Percentiles rank a stretch among this genome's conserved stretches.
phyloP scores from a whole-genome alignment of 2,113 vertebrate genomes.

The Seriola quinqueradiata region DNA sequence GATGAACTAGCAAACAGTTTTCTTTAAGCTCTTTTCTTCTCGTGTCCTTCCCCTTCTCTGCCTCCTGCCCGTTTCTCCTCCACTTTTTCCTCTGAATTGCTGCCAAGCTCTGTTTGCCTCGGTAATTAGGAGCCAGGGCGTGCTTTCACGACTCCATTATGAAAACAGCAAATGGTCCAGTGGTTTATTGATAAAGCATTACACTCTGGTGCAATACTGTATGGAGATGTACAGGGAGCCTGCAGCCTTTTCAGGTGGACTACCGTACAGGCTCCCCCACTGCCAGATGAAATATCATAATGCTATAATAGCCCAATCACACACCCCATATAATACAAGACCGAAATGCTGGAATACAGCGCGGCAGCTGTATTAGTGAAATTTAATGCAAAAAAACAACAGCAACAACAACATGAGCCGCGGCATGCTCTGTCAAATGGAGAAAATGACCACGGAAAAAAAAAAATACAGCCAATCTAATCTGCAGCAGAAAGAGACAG shows the following conservation, averaged over 20 bases:
- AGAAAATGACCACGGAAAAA: constrained; percentile 68
- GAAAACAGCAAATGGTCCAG: constrained; percentile 86
- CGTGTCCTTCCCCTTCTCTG: constrained; percentile 48
- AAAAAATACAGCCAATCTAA: constrained; percentile 66
- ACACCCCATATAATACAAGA: constrained; percentile 62
- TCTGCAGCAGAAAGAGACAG: constrained; percentile 70
- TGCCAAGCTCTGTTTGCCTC: constrained; percentile 83
- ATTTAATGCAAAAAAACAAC: constrained; percentile 63
- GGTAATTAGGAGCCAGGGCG: constrained; percentile 83
- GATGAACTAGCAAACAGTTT: constrained; percentile 59
- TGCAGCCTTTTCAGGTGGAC: constrained; percentile 78
- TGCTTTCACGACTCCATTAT: constrained; percentile 86
- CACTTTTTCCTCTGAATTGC: constrained; percentile 73
- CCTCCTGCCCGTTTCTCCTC: constrained; percentile 55
- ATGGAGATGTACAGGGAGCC: constrained; percentile 79
- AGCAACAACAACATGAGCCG: constrained; percentile 60
- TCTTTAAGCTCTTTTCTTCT: constrained; percentile 63
- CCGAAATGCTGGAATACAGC: constrained; percentile 56
- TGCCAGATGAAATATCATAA: constrained; percentile 80
- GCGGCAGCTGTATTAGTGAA: constrained; percentile 50
- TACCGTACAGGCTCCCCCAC: constrained; percentile 41
- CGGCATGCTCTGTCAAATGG: constrained; percentile 66
- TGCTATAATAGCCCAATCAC: constrained; percentile 74
- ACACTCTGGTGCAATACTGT: constrained; percentile 77
- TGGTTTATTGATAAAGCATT: constrained; percentile 88